Evolutionary conservation across 2,797 vertebrate genomes (phyloP), one percentile per base, ranked within the genome.

Genomic region (Macrochelys suwanniensis): DNA sequence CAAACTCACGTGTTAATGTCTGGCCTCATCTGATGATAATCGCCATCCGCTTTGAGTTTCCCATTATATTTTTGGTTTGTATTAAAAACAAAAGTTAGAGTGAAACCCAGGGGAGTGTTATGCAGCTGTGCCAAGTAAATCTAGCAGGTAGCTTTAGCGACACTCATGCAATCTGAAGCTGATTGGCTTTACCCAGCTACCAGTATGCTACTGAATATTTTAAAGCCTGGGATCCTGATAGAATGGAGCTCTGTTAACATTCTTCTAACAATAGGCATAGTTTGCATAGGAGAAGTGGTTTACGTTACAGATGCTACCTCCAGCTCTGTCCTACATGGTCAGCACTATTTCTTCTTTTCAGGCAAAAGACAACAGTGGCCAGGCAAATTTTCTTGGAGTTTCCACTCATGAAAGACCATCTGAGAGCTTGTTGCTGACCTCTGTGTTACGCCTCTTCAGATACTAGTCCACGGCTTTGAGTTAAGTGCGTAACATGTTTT

Each of bases 1-100:
- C 6, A 59, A 93, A 84, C 74, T 84, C 51, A 82, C 7, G 26
- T 89, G 37, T 71, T 42, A 77, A 2, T 59, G 51, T 84, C 54
- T 79, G 93, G 88, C 80, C 54, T 84, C 42, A 90, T 90, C 50
- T 76, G 79, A 84, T 92, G 87, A 85, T 95, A 23, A 1, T 79
- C 42, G 2, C n/a, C 45, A 10, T 68, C 45, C 83, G 85, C 78
- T 93, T 78, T 28, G 23, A 51, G 17, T 15, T 85, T 93, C 80
- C 56, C 21, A 61, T 89, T 95, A 68, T 87, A 31, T 89, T 91
- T 91, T 92, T 57, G 16, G 28, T 87, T 49, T 82, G 53, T 56
- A 45, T n/a, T 3, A 78, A 95, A 85, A 87, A 91, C 7, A 95
- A 90, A 65, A 89, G 37, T 2, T 9, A 61, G 91, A 90, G 57